Evolutionary conservation across 2,888 invertebrate species (phyloP).

Genomic region (Acholoe squamosa): DNA sequence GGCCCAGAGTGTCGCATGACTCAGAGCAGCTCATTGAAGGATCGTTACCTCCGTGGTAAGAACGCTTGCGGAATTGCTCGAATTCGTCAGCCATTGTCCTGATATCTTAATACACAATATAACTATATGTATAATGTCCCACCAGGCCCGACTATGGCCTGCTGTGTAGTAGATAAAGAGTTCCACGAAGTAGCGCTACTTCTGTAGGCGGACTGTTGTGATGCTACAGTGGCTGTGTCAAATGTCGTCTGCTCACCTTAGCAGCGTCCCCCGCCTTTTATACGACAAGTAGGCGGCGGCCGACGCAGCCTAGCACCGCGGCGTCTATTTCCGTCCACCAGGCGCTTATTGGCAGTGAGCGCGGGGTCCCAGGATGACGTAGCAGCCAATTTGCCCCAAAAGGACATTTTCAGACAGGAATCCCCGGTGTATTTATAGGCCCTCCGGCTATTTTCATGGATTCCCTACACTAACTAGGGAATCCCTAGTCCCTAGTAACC

Average conservation of each 20-base stretch:
- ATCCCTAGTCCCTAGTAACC: background rate
- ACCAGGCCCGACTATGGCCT: too few relatives aligned
- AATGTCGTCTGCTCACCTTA: slow-evolving; percentile 6
- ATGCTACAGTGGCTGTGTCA: background rate
- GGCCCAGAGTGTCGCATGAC: background rate
- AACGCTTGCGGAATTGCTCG: slow-evolving; percentile 45
- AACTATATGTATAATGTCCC: too few relatives aligned
- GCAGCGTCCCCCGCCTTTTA: slow-evolving; percentile 7
- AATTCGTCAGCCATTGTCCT: slow-evolving; percentile 33
- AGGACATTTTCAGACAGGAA: slow-evolving; percentile 23
- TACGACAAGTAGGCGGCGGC: background rate
- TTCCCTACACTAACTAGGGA: background rate
- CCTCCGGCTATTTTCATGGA: background rate
- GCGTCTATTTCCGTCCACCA: background rate
- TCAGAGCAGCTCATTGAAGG: background rate
- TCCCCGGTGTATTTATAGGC: slow-evolving; percentile 27
- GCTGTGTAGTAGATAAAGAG: background rate
- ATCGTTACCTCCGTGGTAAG: slow-evolving; percentile 53
- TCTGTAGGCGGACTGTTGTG: background rate
- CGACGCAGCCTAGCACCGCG: background rate
- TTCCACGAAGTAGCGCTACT: background rate
- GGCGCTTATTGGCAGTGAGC: background rate
- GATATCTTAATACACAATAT: background rate
- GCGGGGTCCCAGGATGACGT: slow-evolving; percentile 17
- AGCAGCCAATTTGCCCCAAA: slow-evolving; percentile 11